Base-by-base conservation (phyloP, 2,113 vertebrate genomes). In the Psilopsiagon aymara region DNA sequence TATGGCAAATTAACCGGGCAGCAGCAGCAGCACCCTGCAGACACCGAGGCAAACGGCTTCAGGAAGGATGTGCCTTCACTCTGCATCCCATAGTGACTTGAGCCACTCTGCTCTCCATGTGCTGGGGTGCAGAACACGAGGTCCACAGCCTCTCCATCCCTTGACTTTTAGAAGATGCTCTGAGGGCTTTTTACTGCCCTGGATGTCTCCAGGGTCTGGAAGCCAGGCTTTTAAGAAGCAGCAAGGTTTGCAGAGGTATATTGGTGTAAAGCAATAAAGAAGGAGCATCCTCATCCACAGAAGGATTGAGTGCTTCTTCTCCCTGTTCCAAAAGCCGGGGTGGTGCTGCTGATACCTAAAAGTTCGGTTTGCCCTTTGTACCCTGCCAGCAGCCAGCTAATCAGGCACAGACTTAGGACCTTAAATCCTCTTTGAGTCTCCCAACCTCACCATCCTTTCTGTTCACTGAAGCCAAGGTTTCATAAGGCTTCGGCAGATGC, bases 1-100 rank as follows among this genome's bases (percentile, higher is more conserved):
- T 24, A 35, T 2, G 57, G 57, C 57, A 24, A 15, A 35, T n/a
- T 15, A 59, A 59, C 13, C 10, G 57, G 57, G 57, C 57, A 59
- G 57, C 57, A 23, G 57, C 57, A 6, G 9, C 55, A 23, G 55
- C 55, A 23, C 55, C 20, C 33, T 7, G 47, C 43, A 16, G 59
- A 70, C 9, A 1, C n/a, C 11, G 1, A 1, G 17, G 60, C 28
- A 9, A n/a, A 27, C 0, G 10, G 33, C 6, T 14, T 14, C 27
- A 1, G 71, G n/a, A 24, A 41, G 20, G 35, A 25, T 4, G 28
- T 11, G 11, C 33, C 37, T 49, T 27, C 1, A 8, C 53, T 13
- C 64, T 53, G 41, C 64, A 7, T 21, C 52, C 52, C 62, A 4
- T 1, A 16, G 28, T 3, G 55, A 29, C 12, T 62, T 6, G 2